Evolutionary conservation across 2,113 vertebrate genomes (phyloP).

Genomic region (Prinia subflava): DNA sequence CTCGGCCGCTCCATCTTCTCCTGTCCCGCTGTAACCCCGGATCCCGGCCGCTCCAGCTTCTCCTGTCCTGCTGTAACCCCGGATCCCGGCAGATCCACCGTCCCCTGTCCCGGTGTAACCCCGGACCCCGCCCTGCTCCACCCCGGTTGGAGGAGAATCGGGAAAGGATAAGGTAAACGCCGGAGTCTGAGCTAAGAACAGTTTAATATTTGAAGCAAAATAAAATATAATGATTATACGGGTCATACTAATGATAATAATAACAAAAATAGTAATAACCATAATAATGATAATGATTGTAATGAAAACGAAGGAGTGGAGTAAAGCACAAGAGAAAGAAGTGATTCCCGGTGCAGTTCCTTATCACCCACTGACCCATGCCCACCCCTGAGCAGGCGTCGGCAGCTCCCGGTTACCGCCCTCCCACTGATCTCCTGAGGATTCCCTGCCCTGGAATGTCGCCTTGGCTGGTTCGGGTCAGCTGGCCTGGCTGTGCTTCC

Average conservation of each 20-base stretch:
- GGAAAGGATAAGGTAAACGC: neutral
- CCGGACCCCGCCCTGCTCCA: no score
- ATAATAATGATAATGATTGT: neutral
- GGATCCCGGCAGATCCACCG: no score
- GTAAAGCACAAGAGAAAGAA: neutral
- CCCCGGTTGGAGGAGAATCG: neutral
- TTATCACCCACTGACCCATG: neutral
- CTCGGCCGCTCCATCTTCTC: neutral
- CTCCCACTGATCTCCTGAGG: neutral
- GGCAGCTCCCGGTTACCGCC: neutral
- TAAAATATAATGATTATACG: neutral
- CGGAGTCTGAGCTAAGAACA: neutral
- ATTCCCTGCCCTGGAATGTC: neutral
- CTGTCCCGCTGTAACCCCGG: neutral
- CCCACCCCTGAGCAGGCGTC: neutral
- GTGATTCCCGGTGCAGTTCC: neutral
- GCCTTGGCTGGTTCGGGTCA: neutral
- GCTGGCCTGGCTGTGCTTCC: rapidly evolving
- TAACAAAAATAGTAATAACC: neutral
- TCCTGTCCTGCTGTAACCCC: neutral
- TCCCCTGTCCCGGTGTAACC: neutral
- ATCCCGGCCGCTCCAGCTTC: rapidly evolving
- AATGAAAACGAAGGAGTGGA: neutral
- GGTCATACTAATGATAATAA: neutral
- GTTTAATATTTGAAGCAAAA: neutral